These are phyloP conservation scores for western clawed frog (Xenopus tropicalis) DNA, from an alignment of 2,113 vertebrate species.

Conservation along the genomic window UCB_Xtro_10.0 CM004447.2:41249501-41250000, in stretches of 20 bases:
- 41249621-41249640: constrained; percentile 38
- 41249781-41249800: constrained; percentile 99
- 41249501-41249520: too few species aligned
- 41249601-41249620: constrained; percentile 47
- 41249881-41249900: constrained; percentile 56
- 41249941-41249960: neutral
- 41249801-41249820: constrained; percentile 73
- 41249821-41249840: constrained; percentile 61
- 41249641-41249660: constrained; percentile 56
- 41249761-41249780: constrained; percentile 89
- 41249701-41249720: constrained; percentile 95
- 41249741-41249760: constrained; percentile 98
- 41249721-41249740: constrained; percentile 98
- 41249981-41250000: too few species aligned
- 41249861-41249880: constrained; percentile 60
- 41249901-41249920: constrained; percentile 60
- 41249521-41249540: too few species aligned
- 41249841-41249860: constrained; percentile 67
- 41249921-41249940: constrained; percentile 28
- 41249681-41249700: constrained; percentile 88
- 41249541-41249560: too few species aligned
- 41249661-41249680: constrained; percentile 64
- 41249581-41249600: constrained; percentile 45
- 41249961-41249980: too few species aligned
- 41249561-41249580: constrained; percentile 26